These are phyloP conservation scores for Drosophila mettleri DNA, from an alignment of 2,888 invertebrate species.

Conservation along the genomic window DNA sequence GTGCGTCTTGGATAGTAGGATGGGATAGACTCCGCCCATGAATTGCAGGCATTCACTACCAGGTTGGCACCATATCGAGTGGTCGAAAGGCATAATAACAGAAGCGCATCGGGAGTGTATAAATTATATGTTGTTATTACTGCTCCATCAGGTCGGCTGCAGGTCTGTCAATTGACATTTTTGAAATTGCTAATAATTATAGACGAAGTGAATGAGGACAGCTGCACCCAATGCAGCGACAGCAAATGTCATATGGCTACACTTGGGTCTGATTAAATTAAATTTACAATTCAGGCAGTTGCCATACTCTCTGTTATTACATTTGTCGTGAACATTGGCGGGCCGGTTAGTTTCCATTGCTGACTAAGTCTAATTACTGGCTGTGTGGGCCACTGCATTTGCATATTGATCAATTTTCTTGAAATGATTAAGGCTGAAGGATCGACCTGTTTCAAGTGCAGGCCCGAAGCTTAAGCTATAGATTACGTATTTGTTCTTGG, in stretches of 20 bases:
- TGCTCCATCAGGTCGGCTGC: background rate
- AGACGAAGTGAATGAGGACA: background rate
- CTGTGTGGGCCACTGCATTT: constrained; percentile 8
- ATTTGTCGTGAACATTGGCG: constrained; percentile 18
- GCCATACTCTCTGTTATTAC: constrained; percentile 28
- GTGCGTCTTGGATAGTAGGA: constrained; percentile 8
- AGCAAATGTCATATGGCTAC: constrained; percentile 41
- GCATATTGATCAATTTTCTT: constrained; percentile 16
- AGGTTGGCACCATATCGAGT: too few species aligned
- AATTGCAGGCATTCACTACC: background rate
- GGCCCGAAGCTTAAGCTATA: background rate
- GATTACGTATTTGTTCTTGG: background rate
- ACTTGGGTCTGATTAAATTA: constrained; percentile 74
- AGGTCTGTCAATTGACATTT: constrained; percentile 36
- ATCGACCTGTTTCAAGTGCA: background rate
- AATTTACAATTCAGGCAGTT: constrained; percentile 69
- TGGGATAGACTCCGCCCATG: background rate
- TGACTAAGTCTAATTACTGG: constrained; percentile 30
- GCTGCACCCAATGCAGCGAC: constrained; percentile 33
- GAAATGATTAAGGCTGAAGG: background rate
- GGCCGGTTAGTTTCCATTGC: constrained; percentile 1
- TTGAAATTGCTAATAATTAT: constrained; percentile 72
- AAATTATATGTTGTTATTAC: background rate
- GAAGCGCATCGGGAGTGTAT: background rate
- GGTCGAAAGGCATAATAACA: background rate